phyloP scores from a whole-genome alignment of 2,113 vertebrate genomes.

The Oreochromis niloticus region DNA sequence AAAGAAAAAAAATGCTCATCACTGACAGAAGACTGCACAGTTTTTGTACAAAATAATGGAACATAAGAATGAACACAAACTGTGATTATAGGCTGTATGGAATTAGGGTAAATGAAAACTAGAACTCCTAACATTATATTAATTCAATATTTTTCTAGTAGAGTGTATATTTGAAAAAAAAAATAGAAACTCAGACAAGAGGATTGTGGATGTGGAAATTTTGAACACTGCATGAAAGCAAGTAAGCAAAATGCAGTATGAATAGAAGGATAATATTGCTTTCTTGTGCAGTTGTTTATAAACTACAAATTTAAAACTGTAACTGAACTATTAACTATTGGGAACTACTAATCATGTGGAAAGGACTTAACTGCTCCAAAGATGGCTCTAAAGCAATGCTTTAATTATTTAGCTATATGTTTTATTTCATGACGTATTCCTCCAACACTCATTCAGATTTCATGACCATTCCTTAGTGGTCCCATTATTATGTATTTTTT shows the following conservation, averaged over 20 bases:
- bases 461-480: slow-evolving; percentile 61
- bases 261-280: neutral
- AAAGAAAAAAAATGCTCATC: slow-evolving; percentile 33
- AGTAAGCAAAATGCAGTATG: neutral
- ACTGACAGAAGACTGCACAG: slow-evolving; percentile 17
- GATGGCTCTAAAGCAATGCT: neutral
- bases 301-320: neutral
- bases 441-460: slow-evolving; percentile 65
- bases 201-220: neutral
- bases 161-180: neutral
- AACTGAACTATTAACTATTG: neutral
- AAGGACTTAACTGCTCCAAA: slow-evolving; percentile 2
- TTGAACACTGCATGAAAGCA: neutral
- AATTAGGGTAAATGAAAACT: neutral
- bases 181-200: neutral
- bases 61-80: neutral
- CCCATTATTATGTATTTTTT: slow-evolving; percentile 68
- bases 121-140: neutral
- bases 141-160: neutral
- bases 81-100: neutral
- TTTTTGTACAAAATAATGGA: neutral
- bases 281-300: neutral
- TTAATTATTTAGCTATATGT: slow-evolving; percentile 21
- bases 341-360: neutral
- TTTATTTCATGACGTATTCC: slow-evolving; percentile 41